Evolutionary conservation across 2,888 invertebrate species (phyloP), one percentile per base, ranked within the genome.

Genomic region (Steinernema scapterisci): DNA sequence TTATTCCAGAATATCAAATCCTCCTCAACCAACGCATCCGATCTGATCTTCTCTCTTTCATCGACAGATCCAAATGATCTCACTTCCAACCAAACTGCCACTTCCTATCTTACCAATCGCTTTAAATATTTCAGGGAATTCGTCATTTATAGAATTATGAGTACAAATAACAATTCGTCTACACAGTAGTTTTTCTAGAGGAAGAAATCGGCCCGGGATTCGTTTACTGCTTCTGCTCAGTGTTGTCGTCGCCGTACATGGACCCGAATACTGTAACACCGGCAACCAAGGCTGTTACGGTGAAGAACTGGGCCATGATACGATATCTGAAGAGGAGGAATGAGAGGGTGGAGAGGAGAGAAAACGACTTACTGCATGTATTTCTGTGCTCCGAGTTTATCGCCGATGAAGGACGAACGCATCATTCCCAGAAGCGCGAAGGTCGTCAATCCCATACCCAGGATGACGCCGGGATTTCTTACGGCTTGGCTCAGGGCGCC

Each of bases 301-400:
- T 85, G 79, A 85, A 84, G 77, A 85, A 85, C 75, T 85, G 85
- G 7, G 85, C 85, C 81, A 85, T 84, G 74, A 85, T 85, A 81
- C 85, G 85, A 71, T 80, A 80, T 46, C 76, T 78, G n/a, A 38
- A 38, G 31, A 11, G 6, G 19, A 23, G 21, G 11, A 23, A 23
- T 6, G 16, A 23, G 11, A 9, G 11, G 27, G 2, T 3, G 3
- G 3, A 2, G 11, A 21, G 63, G 21, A 16, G 27, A 56, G 16
- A 23, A 23, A 27, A 16, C 6, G 16, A 73, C 71, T 75, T 78
- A 83, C 79, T 83, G 83, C 84, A 85, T 85, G 77, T 79, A 79
- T 75, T 82, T 82, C 73, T 85, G 85, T 0, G 84, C 81, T 7
- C 85, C 84, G 13, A 82, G 75, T 75, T 81, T 81, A 75, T 85